Evolutionary conservation across 23 tunicate species (phyloP).

Genomic region (Corella eumyota): DNA sequence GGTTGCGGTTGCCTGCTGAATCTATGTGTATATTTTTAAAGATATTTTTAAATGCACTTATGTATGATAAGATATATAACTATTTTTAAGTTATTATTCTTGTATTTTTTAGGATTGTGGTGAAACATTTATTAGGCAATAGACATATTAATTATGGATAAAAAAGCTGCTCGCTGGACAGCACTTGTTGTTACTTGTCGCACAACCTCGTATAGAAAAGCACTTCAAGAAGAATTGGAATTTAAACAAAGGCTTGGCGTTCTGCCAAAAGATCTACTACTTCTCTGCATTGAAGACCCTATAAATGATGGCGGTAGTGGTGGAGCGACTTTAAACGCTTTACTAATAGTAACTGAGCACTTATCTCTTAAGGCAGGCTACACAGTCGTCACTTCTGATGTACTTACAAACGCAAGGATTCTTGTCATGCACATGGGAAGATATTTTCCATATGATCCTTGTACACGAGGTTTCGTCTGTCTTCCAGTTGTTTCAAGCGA

Average conservation of each 20-base stretch:
- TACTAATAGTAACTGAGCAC: conserved; percentile 68
- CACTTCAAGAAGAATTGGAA: conserved; percentile 34
- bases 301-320: conserved; percentile 86
- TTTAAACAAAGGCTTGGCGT: conserved; percentile 29
- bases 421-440: conserved; percentile 76
- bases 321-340: conserved; percentile 84
- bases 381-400: conserved; percentile 70
- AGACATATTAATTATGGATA: no score
- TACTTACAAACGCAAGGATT: conserved; percentile 28
- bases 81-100: no score
- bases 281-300: conserved; percentile 75
- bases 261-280: conserved; percentile 29
- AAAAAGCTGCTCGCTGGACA: conserved; percentile 40
- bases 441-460: conserved; percentile 59
- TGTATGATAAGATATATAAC: no score
- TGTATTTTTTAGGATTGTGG: no score
- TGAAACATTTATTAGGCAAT: no score
- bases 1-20: no score
- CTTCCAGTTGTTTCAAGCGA: conserved; percentile 26
- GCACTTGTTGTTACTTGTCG: conserved; percentile 72
- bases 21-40: no score
- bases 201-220: conserved; percentile 29
- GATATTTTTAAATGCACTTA: no score
- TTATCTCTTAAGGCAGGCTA: conserved; percentile 39
- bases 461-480: conserved; percentile 52